A percentile compares a stretch with the other conserved stretches of the same genome.
Evolutionary conservation across 1,140 invertebrate genomes (phyloP).

Genomic region (Panagrolaimus sp.): DNA sequence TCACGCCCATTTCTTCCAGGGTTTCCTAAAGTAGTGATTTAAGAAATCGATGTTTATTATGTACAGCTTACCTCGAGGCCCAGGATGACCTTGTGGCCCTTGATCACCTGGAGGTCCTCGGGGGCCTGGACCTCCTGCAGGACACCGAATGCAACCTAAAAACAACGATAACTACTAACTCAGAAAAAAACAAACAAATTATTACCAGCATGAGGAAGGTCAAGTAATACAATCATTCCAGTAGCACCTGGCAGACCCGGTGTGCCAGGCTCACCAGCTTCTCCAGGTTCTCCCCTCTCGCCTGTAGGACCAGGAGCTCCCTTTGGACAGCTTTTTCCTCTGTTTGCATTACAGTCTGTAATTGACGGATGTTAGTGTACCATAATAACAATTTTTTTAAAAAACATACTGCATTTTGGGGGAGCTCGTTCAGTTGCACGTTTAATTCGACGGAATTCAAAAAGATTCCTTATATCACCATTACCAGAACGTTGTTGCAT

Average conservation of each 20-base stretch:
- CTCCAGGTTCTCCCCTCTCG: too few relatives aligned
- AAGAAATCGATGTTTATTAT: too few relatives aligned
- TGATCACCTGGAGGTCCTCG: conserved; percentile 19
- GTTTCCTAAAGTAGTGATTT: not conserved
- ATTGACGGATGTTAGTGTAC: too few relatives aligned
- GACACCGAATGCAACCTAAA: conserved; percentile 12
- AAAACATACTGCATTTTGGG: not conserved
- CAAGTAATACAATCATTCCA: not conserved
- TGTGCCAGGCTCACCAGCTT: not conserved
- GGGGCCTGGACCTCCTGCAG: conserved; percentile 8
- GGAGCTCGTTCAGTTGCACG: not conserved
- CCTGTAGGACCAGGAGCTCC: not conserved
- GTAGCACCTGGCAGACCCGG: not conserved
- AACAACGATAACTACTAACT: too few relatives aligned
- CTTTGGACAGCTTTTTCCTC: too few relatives aligned
- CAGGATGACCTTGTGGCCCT: conserved; percentile 11
- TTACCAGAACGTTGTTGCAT: not conserved
- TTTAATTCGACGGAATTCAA: not conserved
- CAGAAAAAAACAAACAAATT: not conserved
- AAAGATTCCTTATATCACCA: not conserved
- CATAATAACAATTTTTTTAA: too few relatives aligned
- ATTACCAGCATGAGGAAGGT: not conserved
- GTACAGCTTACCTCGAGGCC: conserved; percentile 16
- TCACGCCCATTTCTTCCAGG: conserved; percentile 5
- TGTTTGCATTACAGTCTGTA: too few relatives aligned